Evolutionary conservation across 2,113 vertebrate species (phyloP), one percentile per base, ranked within the genome.

Genomic region (Seriola aureovittata): DNA sequence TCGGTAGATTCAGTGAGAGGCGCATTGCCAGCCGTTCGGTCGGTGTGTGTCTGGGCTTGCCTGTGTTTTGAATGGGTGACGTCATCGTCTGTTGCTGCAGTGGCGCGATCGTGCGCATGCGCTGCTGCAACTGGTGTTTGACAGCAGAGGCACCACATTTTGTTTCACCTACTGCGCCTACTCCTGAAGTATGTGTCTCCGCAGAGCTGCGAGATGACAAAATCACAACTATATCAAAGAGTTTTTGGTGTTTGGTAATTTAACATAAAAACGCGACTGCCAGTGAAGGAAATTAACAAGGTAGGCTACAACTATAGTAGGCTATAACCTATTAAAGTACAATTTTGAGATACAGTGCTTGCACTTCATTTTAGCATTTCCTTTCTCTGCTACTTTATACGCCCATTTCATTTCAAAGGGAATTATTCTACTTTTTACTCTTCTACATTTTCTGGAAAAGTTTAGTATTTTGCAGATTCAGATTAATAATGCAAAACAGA

Each of bases 31-130:
- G 78, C 75, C 83, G 78, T 78, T 44, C 66, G 21, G 55, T 59
- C 75, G 81, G 81, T 71, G 90, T 94, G 66, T 95, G 94, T 91
- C 93, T 65, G 69, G 95, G 60, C 94, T 92, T 94, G 94, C 59
- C 85, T 93, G 25, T 71, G 9, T n/a, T 71, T 86, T 88, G 71
- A 91, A 92, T 89, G 88, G 48, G 66, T 88, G 88, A 91, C 91
- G 93, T 94, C 86, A 93, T 34, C 2, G 19, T 16, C 2, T 38
- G 16, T 14, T 79, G 59, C 71, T 83, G 86, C 88, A 85, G 88
- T 71, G 46, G 36, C 14, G n/a, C 71, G 8, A 5, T 50, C 9
- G 3, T 88, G 92, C 94, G 93, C 95, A 93, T 91, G 95, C 92
- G 86, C 89, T 1, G 0, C 19, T 6, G 1, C 34, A 16, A 4